Percentiles rank a stretch among this genome's conserved stretches.
These are phyloP conservation scores for Agonopterix arenella DNA, from an alignment of 2,888 invertebrate genomes.

Conservation along the genomic window DNA sequence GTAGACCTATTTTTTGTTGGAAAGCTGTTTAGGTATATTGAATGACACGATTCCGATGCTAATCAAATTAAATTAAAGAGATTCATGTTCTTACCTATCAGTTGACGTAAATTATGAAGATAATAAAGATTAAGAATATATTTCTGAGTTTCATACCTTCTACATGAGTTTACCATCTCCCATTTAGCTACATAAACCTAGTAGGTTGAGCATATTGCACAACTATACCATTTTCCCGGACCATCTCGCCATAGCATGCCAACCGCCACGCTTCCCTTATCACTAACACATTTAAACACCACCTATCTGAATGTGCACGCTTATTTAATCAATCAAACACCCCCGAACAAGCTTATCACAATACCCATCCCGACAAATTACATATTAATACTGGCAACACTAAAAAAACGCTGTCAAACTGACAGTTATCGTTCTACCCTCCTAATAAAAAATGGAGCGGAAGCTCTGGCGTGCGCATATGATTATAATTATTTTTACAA, in stretches of 20 bases:
- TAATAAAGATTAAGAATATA: too few relatives aligned
- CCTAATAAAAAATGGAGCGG: constrained; percentile 46
- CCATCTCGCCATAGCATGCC: neutral
- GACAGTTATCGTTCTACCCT: constrained; percentile 35
- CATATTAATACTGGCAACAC: constrained; percentile 65
- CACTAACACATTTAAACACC: constrained; percentile 51
- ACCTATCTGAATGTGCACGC: constrained; percentile 63
- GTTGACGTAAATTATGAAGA: too few relatives aligned
- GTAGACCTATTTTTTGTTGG: too few relatives aligned
- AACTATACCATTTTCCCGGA: too few relatives aligned
- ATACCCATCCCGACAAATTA: constrained; percentile 67
- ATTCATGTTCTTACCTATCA: too few relatives aligned
- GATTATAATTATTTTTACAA: constrained; percentile 70
- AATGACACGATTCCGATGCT: too few relatives aligned
- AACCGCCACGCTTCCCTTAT: constrained; percentile 38
- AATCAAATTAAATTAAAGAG: too few relatives aligned
- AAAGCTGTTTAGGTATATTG: too few relatives aligned
- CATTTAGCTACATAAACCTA: too few relatives aligned
- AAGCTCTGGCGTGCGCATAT: constrained; percentile 55
- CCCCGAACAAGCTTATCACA: constrained; percentile 51
- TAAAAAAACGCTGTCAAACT: constrained; percentile 46
- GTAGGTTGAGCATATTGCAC: too few relatives aligned
- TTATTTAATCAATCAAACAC: constrained; percentile 72
- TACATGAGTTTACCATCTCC: too few relatives aligned
- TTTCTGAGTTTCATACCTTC: too few relatives aligned